Percentiles rank a stretch among this genome's conserved stretches.
These are phyloP conservation scores for Stenoptilia bipunctidactyla DNA, from an alignment of 2,888 invertebrate species.

Conservation along the genomic window DNA sequence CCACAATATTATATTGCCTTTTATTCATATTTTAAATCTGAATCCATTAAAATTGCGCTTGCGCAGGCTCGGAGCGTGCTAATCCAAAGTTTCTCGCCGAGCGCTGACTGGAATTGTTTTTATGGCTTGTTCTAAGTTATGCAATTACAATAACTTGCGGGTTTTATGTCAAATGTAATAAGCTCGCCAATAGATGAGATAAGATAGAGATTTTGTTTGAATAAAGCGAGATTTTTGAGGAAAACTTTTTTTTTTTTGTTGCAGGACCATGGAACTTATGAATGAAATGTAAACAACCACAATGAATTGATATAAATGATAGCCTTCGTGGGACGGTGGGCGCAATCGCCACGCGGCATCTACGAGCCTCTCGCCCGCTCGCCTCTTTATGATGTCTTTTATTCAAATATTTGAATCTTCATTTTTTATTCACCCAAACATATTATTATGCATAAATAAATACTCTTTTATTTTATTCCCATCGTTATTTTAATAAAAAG, in stretches of 20 bases:
- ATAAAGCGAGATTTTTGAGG: too few species aligned
- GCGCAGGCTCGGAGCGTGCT: too few species aligned
- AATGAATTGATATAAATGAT: constrained; percentile 66
- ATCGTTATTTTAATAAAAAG: constrained; percentile 59
- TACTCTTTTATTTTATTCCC: constrained; percentile 59
- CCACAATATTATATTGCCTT: constrained; percentile 44
- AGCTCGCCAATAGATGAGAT: too few species aligned
- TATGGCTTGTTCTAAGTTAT: too few species aligned
- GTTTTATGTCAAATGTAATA: too few species aligned
- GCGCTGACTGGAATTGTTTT: too few species aligned
- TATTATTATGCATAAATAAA: constrained; percentile 65
- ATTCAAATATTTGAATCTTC: constrained; percentile 36
- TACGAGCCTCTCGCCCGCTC: constrained; percentile 28
- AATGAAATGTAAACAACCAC: constrained; percentile 65
- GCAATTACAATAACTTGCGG: too few species aligned
- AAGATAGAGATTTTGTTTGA: too few species aligned
- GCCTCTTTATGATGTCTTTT: constrained; percentile 37
- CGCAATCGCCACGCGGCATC: too few species aligned
- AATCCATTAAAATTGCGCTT: constrained; percentile 22
- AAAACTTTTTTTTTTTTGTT: constrained; percentile 21
- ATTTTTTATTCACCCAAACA: constrained; percentile 58
- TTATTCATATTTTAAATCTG: constrained; percentile 48
- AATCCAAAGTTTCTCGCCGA: too few species aligned
- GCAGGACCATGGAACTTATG: constrained; percentile 46
- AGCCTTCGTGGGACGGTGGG: constrained; percentile 27